Base-by-base conservation (phyloP, 2,888 invertebrate species). In the Philaethria dido region DNA sequence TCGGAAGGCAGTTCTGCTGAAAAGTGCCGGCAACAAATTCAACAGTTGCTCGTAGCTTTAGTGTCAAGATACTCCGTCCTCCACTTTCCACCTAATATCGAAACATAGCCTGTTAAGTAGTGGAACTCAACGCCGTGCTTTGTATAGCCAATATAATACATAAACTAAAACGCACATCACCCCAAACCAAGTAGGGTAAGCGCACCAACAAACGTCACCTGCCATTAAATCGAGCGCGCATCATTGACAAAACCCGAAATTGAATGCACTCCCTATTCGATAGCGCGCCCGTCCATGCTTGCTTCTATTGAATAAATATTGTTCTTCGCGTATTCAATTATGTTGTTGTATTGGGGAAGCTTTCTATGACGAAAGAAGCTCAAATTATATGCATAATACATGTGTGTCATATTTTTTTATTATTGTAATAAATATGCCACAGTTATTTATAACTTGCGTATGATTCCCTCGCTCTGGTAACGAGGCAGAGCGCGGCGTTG, bases 171-270 rank as follows among this genome's bases (percentile, higher is more conserved):
- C n/a, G 22, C 29, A 45, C 44, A 29, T 11, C 44, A 29, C 20
- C 59, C 39, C 2, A 29, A 13, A 16, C 42, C 3, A n/a, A 47
- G 44, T 50, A 33, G 72, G 70, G 73, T 68, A 69, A 69, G 54
- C 22, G 68, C 48, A 47, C 69, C 73, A 70, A 77, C 77, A 79
- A 81, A 80, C 83, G 87, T 89, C 90, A 90, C 89, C 90, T 89
- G 89, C 80, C 77, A 84, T 88, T 85, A 91, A 89, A 89, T 85
- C 82, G 87, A 84, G 86, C 87, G 84, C 77, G 87, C 84, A 81
- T 87, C 88, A 88, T 87, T 86, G 85, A 81, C 86, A 77, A 79
- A 78, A 84, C 87, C 82, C 86, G n/a, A 86, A 88, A 88, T 87
- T 87, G 86, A 85, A 85, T 78, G 78, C 80, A 78, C 55, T 60